Evolutionary conservation across 2,797 vertebrate genomes (phyloP).

Genomic region (Hoplostethus mediterraneus): DNA sequence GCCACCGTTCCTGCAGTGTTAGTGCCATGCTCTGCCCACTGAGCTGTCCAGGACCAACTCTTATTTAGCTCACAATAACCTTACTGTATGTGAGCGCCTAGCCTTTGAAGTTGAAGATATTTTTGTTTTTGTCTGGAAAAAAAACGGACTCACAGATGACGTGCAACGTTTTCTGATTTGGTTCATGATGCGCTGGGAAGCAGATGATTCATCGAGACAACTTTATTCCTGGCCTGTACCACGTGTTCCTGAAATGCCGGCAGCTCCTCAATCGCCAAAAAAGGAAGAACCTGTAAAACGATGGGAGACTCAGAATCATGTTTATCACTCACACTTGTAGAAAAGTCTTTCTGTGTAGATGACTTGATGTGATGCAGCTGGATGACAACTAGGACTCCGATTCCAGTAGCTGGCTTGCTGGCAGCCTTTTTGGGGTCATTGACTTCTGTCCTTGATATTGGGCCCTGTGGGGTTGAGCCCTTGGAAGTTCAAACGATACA

Average conservation of each 20-base stretch:
- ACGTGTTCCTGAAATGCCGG: conserved; percentile 2
- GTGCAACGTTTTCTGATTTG: conserved; percentile 8
- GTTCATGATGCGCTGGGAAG: conserved; percentile 4
- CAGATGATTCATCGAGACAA: conserved; percentile 2
- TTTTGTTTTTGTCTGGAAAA: conserved; percentile 10
- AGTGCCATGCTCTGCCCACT: neutral
- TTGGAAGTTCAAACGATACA: too few relatives aligned
- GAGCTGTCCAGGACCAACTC: neutral
- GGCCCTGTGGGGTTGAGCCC: neutral
- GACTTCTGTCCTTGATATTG: neutral
- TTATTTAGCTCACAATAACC: conserved; percentile 26
- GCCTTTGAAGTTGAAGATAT: neutral
- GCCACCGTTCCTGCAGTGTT: conserved; percentile 23
- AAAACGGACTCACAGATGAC: neutral
- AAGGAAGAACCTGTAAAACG: conserved; percentile 15
- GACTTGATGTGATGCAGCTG: conserved; percentile 26
- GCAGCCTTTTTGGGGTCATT: conserved; percentile 5
- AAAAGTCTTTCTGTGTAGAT: conserved; percentile 8
- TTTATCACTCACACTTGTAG: conserved; percentile 44
- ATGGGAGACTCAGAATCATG: conserved; percentile 15
- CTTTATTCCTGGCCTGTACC: conserved; percentile 39
- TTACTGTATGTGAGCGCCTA: neutral
- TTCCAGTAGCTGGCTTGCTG: conserved; percentile 25
- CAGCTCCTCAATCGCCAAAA: conserved; percentile 24
- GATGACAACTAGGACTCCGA: conserved; percentile 12